phyloP scores from a whole-genome alignment of 2,113 vertebrate species.

The Hippocampus barbouri region DNA sequence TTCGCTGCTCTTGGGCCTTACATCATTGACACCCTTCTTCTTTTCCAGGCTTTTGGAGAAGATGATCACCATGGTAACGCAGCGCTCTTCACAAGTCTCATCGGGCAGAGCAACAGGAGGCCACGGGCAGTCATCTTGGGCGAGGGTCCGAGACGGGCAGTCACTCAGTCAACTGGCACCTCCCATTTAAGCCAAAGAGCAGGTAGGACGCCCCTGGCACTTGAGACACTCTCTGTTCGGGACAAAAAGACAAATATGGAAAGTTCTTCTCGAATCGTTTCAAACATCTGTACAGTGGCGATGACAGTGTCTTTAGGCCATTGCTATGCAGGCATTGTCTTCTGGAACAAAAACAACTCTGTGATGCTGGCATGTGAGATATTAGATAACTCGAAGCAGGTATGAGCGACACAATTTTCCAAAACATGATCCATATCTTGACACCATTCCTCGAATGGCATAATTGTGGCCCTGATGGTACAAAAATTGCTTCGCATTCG shows the following conservation, averaged over 20 bases:
- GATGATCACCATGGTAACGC: constrained; percentile 83
- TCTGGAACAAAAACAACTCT: background rate
- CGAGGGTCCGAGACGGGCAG: constrained; percentile 18
- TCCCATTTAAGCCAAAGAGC: constrained; percentile 10
- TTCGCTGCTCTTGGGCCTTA: constrained; percentile 69
- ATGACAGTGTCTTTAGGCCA: no score
- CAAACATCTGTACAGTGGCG: background rate
- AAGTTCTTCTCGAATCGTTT: background rate
- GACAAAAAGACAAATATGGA: background rate
- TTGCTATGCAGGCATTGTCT: background rate
- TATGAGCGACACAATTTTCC: background rate
- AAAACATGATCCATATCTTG: background rate
- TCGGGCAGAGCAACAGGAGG: constrained; percentile 23
- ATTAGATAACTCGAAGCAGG: background rate
- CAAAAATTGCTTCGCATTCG: no score
- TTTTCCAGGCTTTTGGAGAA: constrained; percentile 80
- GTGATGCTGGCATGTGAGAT: background rate
- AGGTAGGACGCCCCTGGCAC: constrained; percentile 26
- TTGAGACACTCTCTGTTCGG: constrained; percentile 55
- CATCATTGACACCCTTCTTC: constrained; percentile 79
- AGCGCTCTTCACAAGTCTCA: constrained; percentile 48
- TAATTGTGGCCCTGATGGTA: background rate
- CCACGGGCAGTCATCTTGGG: constrained; percentile 57
- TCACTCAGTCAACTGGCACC: constrained; percentile 35
- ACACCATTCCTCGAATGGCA: background rate